Evolutionary conservation across 1,140 invertebrate species (phyloP), one percentile per base, ranked within the genome.

Genomic region (Lepidotrigona ventralis): DNA sequence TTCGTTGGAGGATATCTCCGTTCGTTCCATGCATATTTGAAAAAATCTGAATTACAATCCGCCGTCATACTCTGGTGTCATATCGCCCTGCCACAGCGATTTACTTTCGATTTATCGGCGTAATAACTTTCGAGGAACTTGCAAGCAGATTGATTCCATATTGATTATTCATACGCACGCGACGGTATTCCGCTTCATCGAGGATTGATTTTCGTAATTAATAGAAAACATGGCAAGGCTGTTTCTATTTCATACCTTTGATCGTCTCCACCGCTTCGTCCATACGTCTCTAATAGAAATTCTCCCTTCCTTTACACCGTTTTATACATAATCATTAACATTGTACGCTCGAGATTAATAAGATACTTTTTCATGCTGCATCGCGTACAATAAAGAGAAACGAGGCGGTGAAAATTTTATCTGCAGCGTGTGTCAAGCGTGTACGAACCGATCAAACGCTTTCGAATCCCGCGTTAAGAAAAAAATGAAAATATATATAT

Each of bases 161-260:
- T 74, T 58, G 72, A 74, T 74, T 74, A 74, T 74, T 74, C 72
- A 58, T 58, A 21, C 53, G 54, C 72, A 58, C 29, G 72, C 54
- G 72, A 73, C 39, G 72, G 29, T 14, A 39, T 46, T 46, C 33
- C 72, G 54, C 54, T 17, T 39, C 54, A 29, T n/a, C 72, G 19
- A 58, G 29, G 46, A 74, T 58, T 39, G 72, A 74, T 74, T 58
- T 58, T 74, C 53, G 29, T 39, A 58, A 58, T 29, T 74, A 74
- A 74, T 74, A 58, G 72, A 58, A 26, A 58, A 58, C 9, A 21
- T 17, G 39, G 54, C 11, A 17, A 19, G 12, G 33, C 26, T 39
- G 56, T 58, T 58, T 23, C 72, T 58, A 58, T 74, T 58, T 74
- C 29, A 11, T 17, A 58, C 14, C 21, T 2, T 39, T 14, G 54